A percentile compares a stretch with the other conserved stretches of the same genome.
Evolutionary conservation across 2,888 invertebrate species (phyloP).

Genomic region (Polymixis flavicincta): DNA sequence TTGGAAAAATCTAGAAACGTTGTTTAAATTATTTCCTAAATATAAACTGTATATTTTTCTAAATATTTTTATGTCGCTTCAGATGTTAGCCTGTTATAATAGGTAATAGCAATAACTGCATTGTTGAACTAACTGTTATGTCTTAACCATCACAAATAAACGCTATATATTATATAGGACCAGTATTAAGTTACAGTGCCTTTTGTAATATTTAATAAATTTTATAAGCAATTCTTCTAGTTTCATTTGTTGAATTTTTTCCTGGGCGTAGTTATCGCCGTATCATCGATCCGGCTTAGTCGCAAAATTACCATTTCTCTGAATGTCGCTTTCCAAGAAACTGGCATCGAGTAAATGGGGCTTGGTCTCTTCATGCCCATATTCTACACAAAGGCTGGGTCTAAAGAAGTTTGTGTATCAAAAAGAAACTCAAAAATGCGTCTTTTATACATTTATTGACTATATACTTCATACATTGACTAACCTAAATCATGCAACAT

Average conservation of each 20-base stretch:
- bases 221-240: constrained; percentile 70
- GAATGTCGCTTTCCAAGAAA: no score
- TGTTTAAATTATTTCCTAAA: constrained; percentile 37
- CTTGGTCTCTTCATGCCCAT: no score
- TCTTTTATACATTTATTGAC: constrained; percentile 76
- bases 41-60: constrained; percentile 61
- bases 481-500: constrained; percentile 72
- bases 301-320: no score
- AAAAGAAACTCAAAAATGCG: constrained; percentile 47
- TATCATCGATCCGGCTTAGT: no score
- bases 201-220: constrained; percentile 86
- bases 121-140: constrained; percentile 64
- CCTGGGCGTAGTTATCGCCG: neutral
- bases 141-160: constrained; percentile 73
- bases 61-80: constrained; percentile 45
- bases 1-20: neutral
- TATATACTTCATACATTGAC: constrained; percentile 65
- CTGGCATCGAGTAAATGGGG: no score
- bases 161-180: constrained; percentile 69
- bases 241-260: constrained; percentile 52
- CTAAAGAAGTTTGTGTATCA: no score
- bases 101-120: constrained; percentile 43
- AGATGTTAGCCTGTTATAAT: constrained; percentile 45
- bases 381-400: no score
- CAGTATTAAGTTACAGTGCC: constrained; percentile 85